A percentile compares a stretch with the other conserved stretches of the same genome.
phyloP scores from a whole-genome alignment of 2,888 invertebrate genomes.

The Alloplasta piceator region DNA sequence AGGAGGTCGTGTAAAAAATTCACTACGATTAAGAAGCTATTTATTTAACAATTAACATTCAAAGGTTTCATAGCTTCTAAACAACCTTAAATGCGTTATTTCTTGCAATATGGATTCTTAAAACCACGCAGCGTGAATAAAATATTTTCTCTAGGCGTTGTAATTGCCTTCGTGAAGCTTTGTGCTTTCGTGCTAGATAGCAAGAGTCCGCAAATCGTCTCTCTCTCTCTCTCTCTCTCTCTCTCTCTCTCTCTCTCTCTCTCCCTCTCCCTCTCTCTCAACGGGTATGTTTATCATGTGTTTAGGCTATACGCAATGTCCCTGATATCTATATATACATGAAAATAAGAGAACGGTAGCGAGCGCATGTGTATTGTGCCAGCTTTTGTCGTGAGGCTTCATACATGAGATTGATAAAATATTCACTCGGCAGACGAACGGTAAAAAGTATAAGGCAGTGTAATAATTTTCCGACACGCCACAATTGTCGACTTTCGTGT shows the following conservation, averaged over 20 bases:
- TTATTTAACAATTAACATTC: too few relatives aligned
- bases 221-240: not conserved
- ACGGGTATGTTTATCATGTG: constrained; percentile 25
- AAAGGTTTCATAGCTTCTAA: too few relatives aligned
- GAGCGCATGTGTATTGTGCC: not conserved
- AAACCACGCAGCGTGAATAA: constrained; percentile 28
- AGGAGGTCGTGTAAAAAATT: too few relatives aligned
- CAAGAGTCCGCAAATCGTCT: constrained; percentile 17
- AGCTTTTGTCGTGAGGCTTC: constrained; percentile 50
- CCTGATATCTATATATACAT: too few relatives aligned
- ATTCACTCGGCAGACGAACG: constrained; percentile 76
- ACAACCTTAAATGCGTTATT: too few relatives aligned
- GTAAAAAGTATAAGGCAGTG: constrained; percentile 74
- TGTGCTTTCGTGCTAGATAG: constrained; percentile 37
- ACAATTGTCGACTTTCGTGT: constrained; percentile 66
- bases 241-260: not conserved
- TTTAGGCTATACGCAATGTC: constrained; percentile 15
- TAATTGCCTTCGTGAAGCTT: constrained; percentile 62
- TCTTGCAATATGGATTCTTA: not conserved
- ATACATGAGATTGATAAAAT: constrained; percentile 76
- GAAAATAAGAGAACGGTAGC: too few relatives aligned
- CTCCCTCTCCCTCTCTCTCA: not conserved
- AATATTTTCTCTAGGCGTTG: constrained; percentile 39
- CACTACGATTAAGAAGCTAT: too few relatives aligned
- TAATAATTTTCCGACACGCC: constrained; percentile 79